Conservation (phyloP, 2,797 vertebrate species). For the Aeoliscus strigatus region DNA sequence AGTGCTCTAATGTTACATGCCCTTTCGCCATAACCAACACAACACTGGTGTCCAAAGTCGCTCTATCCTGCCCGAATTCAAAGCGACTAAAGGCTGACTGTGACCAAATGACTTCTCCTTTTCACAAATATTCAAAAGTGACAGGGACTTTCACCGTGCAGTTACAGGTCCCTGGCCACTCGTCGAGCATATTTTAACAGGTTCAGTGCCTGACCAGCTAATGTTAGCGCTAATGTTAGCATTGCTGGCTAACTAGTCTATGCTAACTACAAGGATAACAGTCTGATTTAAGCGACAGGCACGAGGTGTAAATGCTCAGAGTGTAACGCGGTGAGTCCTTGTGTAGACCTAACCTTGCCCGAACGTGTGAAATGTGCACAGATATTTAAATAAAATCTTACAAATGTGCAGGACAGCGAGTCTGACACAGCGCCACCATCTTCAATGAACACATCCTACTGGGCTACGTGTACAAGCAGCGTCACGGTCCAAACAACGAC, state of each 20-base stretch:
- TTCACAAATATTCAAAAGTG: not conserved
- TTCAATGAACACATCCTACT: constrained; percentile 79
- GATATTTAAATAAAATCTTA: constrained; percentile 55
- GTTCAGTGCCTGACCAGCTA: constrained; percentile 53
- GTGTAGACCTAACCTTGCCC: constrained; percentile 29
- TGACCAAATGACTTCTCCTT: not conserved
- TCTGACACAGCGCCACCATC: constrained; percentile 77
- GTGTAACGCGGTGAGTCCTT: not conserved
- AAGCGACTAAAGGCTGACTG: not conserved
- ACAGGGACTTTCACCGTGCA: not conserved
- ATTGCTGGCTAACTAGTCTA: constrained; percentile 44
- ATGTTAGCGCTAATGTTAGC: constrained; percentile 57
- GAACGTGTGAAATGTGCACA: constrained; percentile 36
- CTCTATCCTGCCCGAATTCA: not conserved
- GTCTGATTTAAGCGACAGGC: constrained; percentile 4
- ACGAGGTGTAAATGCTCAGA: constrained; percentile 8
- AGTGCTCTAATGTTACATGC: constrained; percentile 11
- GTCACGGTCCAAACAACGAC: constrained; percentile 68
- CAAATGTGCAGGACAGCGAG: constrained; percentile 68
- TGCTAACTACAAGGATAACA: constrained; percentile 47
- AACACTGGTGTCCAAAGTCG: constrained; percentile 24
- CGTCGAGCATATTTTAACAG: constrained; percentile 40
- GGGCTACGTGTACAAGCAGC: constrained; percentile 85
- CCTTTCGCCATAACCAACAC: constrained; percentile 32
- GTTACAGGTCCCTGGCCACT: constrained; percentile 18